Base-by-base conservation (phyloP, 2,888 invertebrate genomes). In the Synergus umbraculus region DNA sequence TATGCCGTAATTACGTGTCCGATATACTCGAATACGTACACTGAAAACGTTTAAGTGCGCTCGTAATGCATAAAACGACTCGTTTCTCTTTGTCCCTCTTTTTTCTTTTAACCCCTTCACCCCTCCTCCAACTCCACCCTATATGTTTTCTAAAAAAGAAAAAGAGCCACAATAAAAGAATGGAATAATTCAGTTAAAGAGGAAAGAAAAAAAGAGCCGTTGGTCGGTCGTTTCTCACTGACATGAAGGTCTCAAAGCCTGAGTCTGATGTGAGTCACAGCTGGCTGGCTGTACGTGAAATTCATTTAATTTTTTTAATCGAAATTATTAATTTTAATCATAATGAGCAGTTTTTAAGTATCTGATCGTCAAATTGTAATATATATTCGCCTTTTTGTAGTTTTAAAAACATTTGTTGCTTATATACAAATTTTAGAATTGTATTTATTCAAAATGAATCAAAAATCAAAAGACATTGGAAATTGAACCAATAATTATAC, bases 1-100 rank as follows among this genome's bases (percentile, higher is more conserved):
- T 37, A 54, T 54, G 29, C 29, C 9, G 69, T 73, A 73, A 73
- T 73, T 54, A 73, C 49, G 29, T 69, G 46, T 29, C 49, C 49
- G 46, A 69, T 69, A 49, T 69, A 54, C 49, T 54, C 49, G 46
- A 54, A 54, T 49, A 54, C 54, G 10, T 49, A 73, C 49, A 73
- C 49, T 49, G 15, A 69, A 69, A 9, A 29, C 29, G n/a, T 73
- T 49, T 49, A 54, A 37, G 37, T 49, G n/a, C 73, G n/a, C 29
- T 8, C 13, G 49, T 49, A 29, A 73, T 73, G 49, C 73, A 54
- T 73, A 73, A 73, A 73, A 37, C 46, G 49, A 73, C 49, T 73
- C 49, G 49, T 37, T 73, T 73, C 29, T 73, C 73, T 73, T 63
- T 63, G 63, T 63, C 63, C 13, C 29, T 63, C 22, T 22, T 10